A percentile compares a stretch with the other conserved stretches of the same genome.
phyloP scores from a whole-genome alignment of 2,888 invertebrate species.

The Lysandra coridon region DNA sequence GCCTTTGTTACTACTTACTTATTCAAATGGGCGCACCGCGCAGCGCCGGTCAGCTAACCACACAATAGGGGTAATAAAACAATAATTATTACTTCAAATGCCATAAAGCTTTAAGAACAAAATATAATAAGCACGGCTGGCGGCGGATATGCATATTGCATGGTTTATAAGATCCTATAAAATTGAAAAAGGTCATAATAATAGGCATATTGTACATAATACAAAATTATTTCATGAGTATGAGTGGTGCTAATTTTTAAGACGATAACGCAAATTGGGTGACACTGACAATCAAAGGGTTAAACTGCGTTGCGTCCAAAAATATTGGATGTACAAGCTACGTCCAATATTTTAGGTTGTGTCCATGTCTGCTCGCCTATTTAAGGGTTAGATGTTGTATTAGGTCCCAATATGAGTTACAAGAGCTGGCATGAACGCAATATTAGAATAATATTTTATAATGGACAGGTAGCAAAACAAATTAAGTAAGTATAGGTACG shows the following conservation, averaged over 20 bases:
- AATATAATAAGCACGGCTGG: not conserved
- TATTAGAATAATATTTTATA: too few species aligned
- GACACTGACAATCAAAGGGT: not conserved
- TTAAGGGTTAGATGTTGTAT: not conserved
- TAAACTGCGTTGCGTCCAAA: too few species aligned
- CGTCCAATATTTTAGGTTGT: too few species aligned
- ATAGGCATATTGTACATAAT: not conserved
- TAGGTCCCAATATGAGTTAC: too few species aligned
- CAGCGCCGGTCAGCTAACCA: conserved; percentile 17
- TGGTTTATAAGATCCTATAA: not conserved
- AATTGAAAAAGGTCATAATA: not conserved
- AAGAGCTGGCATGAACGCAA: too few species aligned
- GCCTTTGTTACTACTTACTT: conserved; percentile 27
- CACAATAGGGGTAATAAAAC: conserved; percentile 26
- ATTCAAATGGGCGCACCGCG: conserved; percentile 8
- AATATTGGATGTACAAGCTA: too few species aligned
- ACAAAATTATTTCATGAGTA: not conserved
- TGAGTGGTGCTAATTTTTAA: not conserved
- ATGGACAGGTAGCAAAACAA: not conserved
- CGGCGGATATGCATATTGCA: not conserved
- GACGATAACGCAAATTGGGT: not conserved
- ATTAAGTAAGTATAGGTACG: not conserved
- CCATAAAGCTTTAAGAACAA: conserved; percentile 1
- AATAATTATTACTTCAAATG: conserved; percentile 26
- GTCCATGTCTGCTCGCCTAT: not conserved